Percentiles rank a stretch among this genome's conserved stretches.
phyloP scores from a whole-genome alignment of 2,113 vertebrate genomes.

The Sula dactylatra region DNA sequence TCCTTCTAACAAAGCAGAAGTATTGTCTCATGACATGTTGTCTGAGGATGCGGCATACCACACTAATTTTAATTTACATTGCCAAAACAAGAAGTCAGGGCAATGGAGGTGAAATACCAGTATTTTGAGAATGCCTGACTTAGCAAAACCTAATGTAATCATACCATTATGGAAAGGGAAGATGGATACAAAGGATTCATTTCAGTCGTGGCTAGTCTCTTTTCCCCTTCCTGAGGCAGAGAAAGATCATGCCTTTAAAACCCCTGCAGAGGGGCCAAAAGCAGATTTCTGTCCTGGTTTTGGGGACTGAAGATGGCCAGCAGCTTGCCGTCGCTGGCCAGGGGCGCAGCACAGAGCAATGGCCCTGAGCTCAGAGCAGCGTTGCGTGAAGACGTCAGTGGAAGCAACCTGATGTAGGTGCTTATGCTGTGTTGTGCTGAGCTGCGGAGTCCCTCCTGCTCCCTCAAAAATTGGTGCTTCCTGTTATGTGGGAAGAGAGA shows the following conservation, averaged over 20 bases:
- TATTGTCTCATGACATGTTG: not conserved
- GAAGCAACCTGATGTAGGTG: rapidly evolving
- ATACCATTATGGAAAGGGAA: not conserved
- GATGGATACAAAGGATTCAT: not conserved
- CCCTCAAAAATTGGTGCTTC: not conserved
- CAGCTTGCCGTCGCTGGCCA: rapidly evolving
- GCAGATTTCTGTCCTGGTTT: not conserved
- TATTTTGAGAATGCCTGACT: not conserved
- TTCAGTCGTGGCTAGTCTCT: not conserved
- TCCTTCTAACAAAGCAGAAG: not conserved
- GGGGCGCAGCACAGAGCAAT: rapidly evolving
- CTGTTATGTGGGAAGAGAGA: rapidly evolving
- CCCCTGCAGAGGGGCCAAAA: not conserved
- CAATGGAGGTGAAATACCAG: not conserved
- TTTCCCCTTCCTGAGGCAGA: not conserved
- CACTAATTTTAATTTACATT: not conserved
- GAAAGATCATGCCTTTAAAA: not conserved
- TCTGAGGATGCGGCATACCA: not conserved
- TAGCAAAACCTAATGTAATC: not conserved
- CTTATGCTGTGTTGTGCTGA: not conserved
- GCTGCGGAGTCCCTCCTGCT: not conserved
- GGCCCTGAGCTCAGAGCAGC: not conserved
- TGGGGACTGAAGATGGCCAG: not conserved
- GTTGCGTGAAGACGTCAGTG: rapidly evolving
- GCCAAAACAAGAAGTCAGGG: not conserved